Percentiles rank a stretch among this genome's conserved stretches.
Evolutionary conservation across 2,797 vertebrate genomes (phyloP).

Genomic region (Poecilia picta): DNA sequence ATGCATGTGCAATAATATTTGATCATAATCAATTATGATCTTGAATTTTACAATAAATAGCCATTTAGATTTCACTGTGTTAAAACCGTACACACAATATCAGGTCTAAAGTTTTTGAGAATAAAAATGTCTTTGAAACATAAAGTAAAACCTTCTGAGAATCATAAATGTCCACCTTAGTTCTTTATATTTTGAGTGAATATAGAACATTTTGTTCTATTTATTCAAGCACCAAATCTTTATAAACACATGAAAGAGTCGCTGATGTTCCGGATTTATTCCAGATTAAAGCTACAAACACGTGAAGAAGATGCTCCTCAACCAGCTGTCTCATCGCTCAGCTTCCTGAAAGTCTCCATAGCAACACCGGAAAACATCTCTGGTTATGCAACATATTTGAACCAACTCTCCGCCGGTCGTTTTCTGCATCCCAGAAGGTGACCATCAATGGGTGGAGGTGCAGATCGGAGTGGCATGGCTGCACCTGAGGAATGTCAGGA

Average conservation of each 20-base stretch:
- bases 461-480: conserved; percentile 73
- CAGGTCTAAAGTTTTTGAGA: background rate
- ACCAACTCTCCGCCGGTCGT: conserved; percentile 4
- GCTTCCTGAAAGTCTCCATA: background rate
- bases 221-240: background rate
- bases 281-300: background rate
- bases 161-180: background rate
- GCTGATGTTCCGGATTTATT: background rate
- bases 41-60: background rate
- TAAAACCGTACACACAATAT: background rate
- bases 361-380: conserved; percentile 8
- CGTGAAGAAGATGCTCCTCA: background rate
- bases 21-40: background rate
- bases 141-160: background rate
- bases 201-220: background rate
- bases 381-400: conserved; percentile 40
- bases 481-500: conserved; percentile 80
- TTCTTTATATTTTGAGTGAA: background rate
- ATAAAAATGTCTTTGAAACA: background rate
- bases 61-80: background rate
- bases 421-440: conserved; percentile 48
- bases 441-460: conserved; percentile 70
- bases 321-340: background rate
- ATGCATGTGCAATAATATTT: background rate
- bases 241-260: background rate